Conservation (phyloP, 2,797 vertebrate genomes). For the Danio choprae region DNA sequence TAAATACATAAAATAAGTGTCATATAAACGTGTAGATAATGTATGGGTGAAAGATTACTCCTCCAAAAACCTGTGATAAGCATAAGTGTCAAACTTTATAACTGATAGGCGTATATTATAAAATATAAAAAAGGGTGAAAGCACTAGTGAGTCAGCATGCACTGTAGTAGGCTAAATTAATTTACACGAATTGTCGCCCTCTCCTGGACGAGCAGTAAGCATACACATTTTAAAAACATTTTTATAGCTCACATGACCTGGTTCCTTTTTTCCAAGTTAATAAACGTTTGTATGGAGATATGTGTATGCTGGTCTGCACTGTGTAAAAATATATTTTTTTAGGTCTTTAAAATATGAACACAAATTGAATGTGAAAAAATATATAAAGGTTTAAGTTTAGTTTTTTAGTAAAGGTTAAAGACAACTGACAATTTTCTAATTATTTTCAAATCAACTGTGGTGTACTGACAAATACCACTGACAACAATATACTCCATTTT, state of each 20-base stretch:
- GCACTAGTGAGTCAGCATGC: background rate
- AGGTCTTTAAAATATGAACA: no score
- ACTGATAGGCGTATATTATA: background rate
- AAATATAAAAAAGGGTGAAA: background rate
- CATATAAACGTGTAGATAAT: background rate
- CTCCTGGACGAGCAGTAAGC: background rate
- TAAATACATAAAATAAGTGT: background rate
- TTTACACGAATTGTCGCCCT: background rate
- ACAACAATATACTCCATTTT: background rate
- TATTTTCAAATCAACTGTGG: conserved; percentile 7
- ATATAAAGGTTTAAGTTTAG: no score
- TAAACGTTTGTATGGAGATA: conserved; percentile 4
- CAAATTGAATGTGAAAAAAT: no score
- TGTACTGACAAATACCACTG: background rate
- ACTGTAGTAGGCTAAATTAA: background rate
- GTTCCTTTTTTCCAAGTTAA: background rate
- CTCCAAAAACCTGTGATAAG: background rate
- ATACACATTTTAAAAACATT: background rate
- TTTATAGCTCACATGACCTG: background rate
- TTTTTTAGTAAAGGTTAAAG: no score
- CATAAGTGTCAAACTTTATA: background rate
- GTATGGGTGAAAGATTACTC: background rate
- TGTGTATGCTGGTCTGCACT: background rate
- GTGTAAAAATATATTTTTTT: background rate
- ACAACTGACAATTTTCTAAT: background rate